Evolutionary conservation across 2,888 invertebrate species (phyloP).

Genomic region (Ectemnius lituratus): DNA sequence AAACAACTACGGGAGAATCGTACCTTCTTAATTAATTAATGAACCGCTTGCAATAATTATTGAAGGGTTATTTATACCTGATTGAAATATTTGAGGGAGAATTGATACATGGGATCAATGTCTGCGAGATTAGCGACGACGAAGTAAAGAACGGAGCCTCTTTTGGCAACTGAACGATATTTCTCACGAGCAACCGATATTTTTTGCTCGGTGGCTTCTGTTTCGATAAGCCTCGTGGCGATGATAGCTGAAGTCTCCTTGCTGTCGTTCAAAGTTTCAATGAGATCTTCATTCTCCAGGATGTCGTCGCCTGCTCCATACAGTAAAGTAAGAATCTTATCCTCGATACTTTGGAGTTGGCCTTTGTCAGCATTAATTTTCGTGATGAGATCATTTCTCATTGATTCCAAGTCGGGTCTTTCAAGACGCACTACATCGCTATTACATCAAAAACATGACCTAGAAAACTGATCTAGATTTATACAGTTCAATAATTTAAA

Average conservation of each 20-base stretch:
- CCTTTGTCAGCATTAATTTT: constrained; percentile 92
- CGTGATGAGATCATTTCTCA: constrained; percentile 89
- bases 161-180: constrained; percentile 90
- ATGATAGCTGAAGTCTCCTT: constrained; percentile 96
- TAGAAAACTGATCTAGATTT: neutral
- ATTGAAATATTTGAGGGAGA: constrained; percentile 93
- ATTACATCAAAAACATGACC: constrained; percentile 4
- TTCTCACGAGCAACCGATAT: constrained; percentile 92
- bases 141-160: constrained; percentile 94
- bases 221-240: constrained; percentile 90
- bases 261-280: constrained; percentile 93
- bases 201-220: constrained; percentile 91
- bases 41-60: neutral
- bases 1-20: constrained; percentile 81
- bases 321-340: constrained; percentile 90
- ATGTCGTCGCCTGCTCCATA: constrained; percentile 93
- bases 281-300: constrained; percentile 94
- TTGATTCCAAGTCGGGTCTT: constrained; percentile 90
- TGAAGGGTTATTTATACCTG: constrained; percentile 76
- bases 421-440: constrained; percentile 94
- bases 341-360: constrained; percentile 91
- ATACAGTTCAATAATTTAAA: neutral
- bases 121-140: constrained; percentile 92
- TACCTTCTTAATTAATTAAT: neutral
- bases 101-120: constrained; percentile 98